Percentiles rank a stretch among this genome's conserved stretches.
Evolutionary conservation across 2,888 invertebrate genomes (phyloP).

Genomic region (Metallyticus violacea): DNA sequence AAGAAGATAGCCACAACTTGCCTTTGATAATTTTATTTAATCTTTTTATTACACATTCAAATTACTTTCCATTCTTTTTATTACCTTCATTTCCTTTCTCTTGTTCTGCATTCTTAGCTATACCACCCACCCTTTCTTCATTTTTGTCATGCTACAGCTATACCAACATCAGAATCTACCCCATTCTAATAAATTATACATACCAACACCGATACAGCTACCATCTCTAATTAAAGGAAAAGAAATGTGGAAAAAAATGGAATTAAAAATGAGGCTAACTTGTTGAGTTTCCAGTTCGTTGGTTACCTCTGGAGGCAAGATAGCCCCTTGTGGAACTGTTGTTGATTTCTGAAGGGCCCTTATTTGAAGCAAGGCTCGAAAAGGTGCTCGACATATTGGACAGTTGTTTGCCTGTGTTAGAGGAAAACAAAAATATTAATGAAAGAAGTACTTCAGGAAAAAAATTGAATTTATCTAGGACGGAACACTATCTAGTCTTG

Average conservation of each 20-base stretch:
- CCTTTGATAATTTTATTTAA: no score
- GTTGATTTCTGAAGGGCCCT: slow-evolving; percentile 81
- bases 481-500: no score
- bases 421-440: no score
- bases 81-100: background rate
- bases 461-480: no score
- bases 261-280: background rate
- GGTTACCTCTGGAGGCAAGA: slow-evolving; percentile 62
- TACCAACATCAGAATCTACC: background rate
- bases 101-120: background rate
- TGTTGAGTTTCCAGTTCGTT: background rate
- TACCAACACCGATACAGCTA: background rate
- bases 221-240: background rate
- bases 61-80: background rate
- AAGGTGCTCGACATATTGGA: slow-evolving; percentile 98
- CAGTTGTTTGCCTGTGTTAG: slow-evolving; percentile 81
- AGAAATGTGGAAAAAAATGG: background rate
- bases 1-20: background rate
- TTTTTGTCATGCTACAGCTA: no score
- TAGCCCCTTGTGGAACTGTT: slow-evolving; percentile 52
- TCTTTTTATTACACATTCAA: no score
- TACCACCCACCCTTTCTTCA: no score
- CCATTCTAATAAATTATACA: background rate
- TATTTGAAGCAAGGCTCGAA: slow-evolving; percentile 93
- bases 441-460: no score